Percentiles rank a stretch among this genome's conserved stretches.
phyloP scores from a whole-genome alignment of 1,140 invertebrate species.

The Archivesica marissinica region DNA sequence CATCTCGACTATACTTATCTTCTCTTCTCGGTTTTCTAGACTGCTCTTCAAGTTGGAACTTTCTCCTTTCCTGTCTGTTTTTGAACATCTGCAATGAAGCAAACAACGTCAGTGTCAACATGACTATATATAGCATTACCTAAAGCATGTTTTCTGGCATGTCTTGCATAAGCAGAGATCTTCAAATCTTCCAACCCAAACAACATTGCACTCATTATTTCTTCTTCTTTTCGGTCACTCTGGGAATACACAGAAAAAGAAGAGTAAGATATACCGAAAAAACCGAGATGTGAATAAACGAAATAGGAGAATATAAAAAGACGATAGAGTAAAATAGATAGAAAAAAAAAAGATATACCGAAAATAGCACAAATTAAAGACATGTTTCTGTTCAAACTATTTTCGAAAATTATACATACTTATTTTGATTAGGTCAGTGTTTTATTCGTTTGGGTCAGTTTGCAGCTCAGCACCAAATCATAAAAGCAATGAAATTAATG shows the following conservation, averaged over 20 bases:
- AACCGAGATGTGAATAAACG: too few species aligned
- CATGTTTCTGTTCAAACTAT: too few species aligned
- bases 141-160: slow-evolving; percentile 50
- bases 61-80: slow-evolving; percentile 19
- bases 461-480: too few species aligned
- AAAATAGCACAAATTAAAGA: too few species aligned
- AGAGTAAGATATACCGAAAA: background rate
- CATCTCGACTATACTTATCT: background rate
- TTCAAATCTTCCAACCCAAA: slow-evolving; percentile 48
- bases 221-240: slow-evolving; percentile 24
- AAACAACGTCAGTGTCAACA: background rate
- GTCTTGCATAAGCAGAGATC: slow-evolving; percentile 26
- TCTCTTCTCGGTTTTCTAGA: background rate
- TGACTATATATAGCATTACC: slow-evolving; percentile 35
- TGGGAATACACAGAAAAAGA: slow-evolving; percentile 44
- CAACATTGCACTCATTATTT: slow-evolving; percentile 35
- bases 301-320: too few species aligned
- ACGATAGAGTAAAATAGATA: too few species aligned
- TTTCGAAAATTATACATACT: too few species aligned
- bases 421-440: too few species aligned
- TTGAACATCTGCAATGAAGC: background rate
- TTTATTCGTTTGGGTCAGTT: too few species aligned
- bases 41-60: background rate
- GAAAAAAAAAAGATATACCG: too few species aligned
- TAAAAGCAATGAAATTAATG: too few species aligned